Evolutionary conservation across 2,113 vertebrate genomes (phyloP), one percentile per base, ranked within the genome.

Genomic region (Sylvilagus bachmani): DNA sequence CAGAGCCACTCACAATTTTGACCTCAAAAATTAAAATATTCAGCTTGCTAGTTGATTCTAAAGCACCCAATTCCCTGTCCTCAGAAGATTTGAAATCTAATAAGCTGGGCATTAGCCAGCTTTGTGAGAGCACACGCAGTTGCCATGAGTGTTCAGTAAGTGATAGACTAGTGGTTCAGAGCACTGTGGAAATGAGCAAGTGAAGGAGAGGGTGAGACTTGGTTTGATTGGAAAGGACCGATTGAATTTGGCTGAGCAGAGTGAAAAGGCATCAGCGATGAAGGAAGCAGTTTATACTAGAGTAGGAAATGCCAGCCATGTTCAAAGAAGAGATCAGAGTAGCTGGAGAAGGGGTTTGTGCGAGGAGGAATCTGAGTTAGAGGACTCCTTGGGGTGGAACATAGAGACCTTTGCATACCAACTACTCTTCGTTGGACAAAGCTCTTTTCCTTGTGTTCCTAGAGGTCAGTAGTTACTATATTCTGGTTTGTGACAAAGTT

Each of bases 11-110:
- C 33, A 92, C 4, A 67, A 62, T 94, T 85, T 96, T 53, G n/a
- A 27, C 22, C 27, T 64, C 53, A 86, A 77, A 78, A 75, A 71
- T 73, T 33, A 24, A 85, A 89, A 44, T 61, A 66, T 33, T 38
- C 29, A 92, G 31, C 31, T 80, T 74, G 61, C 12, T 95, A 24
- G n/a, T 91, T 92, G 25, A 69, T 74, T 84, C 86, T 74, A 89
- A 86, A 85, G 61, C 10, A 14, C 62, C 6, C 38, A 12, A 79
- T 24, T 94, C 19, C 21, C 70, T 96, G 13, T 73, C 66, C 25
- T 79, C 66, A 91, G 78, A 66, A 88, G 84, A 73, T 33, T 84
- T 83, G 36, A 58, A 71, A 62, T 78, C 9, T 31, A 53, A 31
- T 17, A 73, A 21, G 24, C 17, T 33, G 84, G 31, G 44, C 69